A percentile compares a stretch with the other conserved stretches of the same genome.
These are phyloP conservation scores for Heliornis fulica DNA, from an alignment of 2,113 vertebrate species.

Conservation along the genomic window DNA sequence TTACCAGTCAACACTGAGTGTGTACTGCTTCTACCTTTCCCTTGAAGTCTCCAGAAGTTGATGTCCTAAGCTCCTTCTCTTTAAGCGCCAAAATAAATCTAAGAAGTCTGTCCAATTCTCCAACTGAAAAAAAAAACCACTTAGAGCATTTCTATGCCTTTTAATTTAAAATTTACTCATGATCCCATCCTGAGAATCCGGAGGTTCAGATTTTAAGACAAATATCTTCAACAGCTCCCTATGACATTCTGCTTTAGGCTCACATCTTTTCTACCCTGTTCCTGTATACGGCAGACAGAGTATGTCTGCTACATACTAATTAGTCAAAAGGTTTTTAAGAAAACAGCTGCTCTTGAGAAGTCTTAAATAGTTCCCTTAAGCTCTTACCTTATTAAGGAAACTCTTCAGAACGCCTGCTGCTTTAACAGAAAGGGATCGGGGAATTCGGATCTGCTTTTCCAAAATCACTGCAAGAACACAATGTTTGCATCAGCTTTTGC, in stretches of 20 bases:
- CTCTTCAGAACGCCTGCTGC: conserved; percentile 97
- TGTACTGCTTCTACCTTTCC: not conserved
- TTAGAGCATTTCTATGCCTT: not conserved
- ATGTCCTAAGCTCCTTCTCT: not conserved
- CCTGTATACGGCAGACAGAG: not conserved
- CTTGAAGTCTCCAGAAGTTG: not conserved
- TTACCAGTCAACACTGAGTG: not conserved
- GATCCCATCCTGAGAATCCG: not conserved
- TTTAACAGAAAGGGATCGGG: conserved; percentile 96
- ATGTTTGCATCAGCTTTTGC: not conserved
- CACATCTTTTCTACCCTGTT: not conserved
- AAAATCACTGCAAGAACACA: conserved; percentile 88
- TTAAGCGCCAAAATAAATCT: not conserved
- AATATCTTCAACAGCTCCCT: not conserved
- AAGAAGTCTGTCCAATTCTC: not conserved
- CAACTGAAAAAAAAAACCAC: not conserved
- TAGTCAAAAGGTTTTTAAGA: not conserved
- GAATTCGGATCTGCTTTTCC: conserved; percentile 98
- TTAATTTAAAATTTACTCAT: not conserved
- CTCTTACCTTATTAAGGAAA: conserved; percentile 95
- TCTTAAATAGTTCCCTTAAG: not conserved
- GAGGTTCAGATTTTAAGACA: not conserved
- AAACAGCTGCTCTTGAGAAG: not conserved
- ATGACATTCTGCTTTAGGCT: not conserved
- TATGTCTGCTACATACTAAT: not conserved